Base-by-base conservation (phyloP, 2,888 invertebrate species). In the Mesorhabditis spiculigera region DNA sequence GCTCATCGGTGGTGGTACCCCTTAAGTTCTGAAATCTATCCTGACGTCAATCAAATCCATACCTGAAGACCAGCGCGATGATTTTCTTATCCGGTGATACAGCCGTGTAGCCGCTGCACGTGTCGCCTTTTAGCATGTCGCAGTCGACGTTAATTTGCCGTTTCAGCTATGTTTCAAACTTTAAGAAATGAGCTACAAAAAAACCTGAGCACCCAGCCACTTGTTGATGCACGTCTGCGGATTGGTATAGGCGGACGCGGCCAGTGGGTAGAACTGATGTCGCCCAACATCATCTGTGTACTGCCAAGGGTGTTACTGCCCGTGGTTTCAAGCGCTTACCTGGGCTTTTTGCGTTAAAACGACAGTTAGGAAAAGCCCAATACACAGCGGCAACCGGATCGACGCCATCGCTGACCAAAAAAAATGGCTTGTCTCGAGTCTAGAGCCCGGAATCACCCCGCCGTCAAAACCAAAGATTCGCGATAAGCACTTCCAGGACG, bases 1-100 rank as follows among this genome's bases (percentile, higher is more conserved):
- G 58, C 58, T 50, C 58, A n/a, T 50, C 58, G 58, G 58, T 50
- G 58, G 58, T 50, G 58, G 58, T 50, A n/a, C 58, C 58, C n/a
- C 58, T 50, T 13, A 50, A 50, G 3, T 50, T 50, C 0, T 50
- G 28, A 28, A 28, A 28, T 28, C 1, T 28, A 28, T 28, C 28
- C 28, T n/a, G n/a, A 28, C 28, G 28, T 28, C 28, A 28, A 28
- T 28, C 28, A 50, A 50, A 50, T 50, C 3, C 58, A 50, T 13
- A 50, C 58, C 58, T 10, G n/a, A 50, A 50, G 1, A 50, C 58
- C 10, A 50, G 10, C 10, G 58, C 58, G 3, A 50, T 50, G n/a
- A 50, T 10, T n/a, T n/a, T 10, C 58, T 50, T 50, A n/a, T 50
- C 58, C 10, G 58, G 58, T n/a, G 58, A 10, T 1, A 50, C n/a